Evolutionary conservation across 2,797 vertebrate genomes (phyloP).

Genomic region (Macropus fuliginosus): DNA sequence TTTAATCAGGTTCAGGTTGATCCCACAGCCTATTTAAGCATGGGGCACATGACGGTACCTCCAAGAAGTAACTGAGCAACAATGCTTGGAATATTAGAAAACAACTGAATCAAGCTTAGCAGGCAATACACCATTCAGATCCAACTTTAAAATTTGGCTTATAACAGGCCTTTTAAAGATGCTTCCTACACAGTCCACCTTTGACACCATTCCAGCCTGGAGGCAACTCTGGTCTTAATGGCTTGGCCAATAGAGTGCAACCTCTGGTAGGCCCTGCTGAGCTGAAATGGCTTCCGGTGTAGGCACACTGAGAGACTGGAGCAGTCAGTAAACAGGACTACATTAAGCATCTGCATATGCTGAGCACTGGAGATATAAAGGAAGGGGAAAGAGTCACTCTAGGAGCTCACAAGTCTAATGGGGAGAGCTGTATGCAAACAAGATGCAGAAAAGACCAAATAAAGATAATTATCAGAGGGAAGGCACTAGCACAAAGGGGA

Average conservation of each 20-base stretch:
- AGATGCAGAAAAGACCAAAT: neutral
- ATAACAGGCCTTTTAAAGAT: constrained; percentile 5
- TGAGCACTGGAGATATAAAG: neutral
- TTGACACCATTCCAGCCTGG: neutral
- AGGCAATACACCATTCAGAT: constrained; percentile 1
- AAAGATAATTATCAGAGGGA: neutral
- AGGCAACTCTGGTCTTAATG: neutral
- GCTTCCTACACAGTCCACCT: constrained; percentile 7
- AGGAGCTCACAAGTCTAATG: neutral
- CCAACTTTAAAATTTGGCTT: constrained; percentile 34
- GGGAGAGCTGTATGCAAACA: neutral
- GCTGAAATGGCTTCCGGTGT: too few relatives aligned
- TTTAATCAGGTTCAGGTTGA: neutral
- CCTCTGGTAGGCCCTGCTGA: neutral
- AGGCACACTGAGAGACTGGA: neutral
- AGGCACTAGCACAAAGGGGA: neutral
- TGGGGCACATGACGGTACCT: neutral
- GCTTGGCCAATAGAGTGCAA: neutral
- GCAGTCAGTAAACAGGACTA: neutral
- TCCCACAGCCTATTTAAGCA: constrained; percentile 24
- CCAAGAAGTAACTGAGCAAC: neutral
- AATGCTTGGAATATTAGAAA: neutral
- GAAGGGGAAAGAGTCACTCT: neutral
- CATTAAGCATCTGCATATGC: neutral
- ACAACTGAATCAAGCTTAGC: neutral